Evolutionary conservation across 2,797 vertebrate species (phyloP), one percentile per base, ranked within the genome.

Genomic region (Epinephelus coioides): DNA sequence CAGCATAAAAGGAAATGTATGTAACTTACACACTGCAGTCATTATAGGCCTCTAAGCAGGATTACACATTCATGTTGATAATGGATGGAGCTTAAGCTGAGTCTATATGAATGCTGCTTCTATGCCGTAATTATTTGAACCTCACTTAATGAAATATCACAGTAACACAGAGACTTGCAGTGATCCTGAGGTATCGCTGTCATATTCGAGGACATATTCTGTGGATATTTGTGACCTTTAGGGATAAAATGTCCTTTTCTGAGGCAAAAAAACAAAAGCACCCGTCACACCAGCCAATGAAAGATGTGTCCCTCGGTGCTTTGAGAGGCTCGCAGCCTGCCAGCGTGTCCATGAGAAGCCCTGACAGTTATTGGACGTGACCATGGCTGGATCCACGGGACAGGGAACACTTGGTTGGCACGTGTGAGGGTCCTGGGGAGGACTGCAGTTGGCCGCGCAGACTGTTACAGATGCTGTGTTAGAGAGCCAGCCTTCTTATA

Each of bases 1-100:
- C 82, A 91, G 92, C 95, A 85, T 94, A 96, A 95, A 96, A 96
- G 95, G 95, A 95, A 94, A 95, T 94, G 95, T 92, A 94, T 95
- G 92, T 88, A 80, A 87, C 78, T 69, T 72, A 78, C 56, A 84
- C 79, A 79, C 75, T 49, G 60, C 51, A 1, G 78, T 68, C 90
- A 81, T 85, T 74, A 87, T 10, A 30, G 77, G 64, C 70, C 71
- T 63, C 55, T 25, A 53, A 78, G 59, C 50, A 18, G 84, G 78
- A 88, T 83, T 71, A 79, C 3, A 25, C 76, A 43, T 79, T 71
- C 64, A 64, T 69, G 79, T 53, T 72, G 78, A 74, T 86, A 81
- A 90, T 82, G 70, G 79, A 81, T 11, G 19, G 67, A 72, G 79
- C 61, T 82, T 81, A 79, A 30, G 9, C 0, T 8, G 5, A 66